A percentile compares a stretch with the other conserved stretches of the same genome.
Evolutionary conservation across 2,797 vertebrate species (phyloP).

Genomic region (Aphelocoma californica): DNA sequence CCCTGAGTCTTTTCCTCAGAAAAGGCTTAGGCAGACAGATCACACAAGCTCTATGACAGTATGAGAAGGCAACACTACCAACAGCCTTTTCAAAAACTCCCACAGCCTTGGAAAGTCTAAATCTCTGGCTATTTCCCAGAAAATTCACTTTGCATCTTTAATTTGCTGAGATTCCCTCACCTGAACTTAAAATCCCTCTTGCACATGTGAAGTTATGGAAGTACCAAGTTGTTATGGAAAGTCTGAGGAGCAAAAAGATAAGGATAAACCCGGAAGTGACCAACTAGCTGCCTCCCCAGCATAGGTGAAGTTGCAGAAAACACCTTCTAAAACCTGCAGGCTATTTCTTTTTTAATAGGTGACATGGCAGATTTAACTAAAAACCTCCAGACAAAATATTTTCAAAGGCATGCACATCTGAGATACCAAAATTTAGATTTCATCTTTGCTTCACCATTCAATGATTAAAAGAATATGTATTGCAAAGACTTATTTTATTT

Average conservation of each 20-base stretch:
- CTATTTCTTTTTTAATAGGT: neutral
- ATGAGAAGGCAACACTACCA: neutral
- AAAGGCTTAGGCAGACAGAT: neutral
- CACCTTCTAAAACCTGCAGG: neutral
- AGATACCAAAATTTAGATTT: neutral
- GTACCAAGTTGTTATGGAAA: neutral
- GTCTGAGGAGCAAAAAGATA: neutral
- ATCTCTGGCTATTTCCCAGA: neutral
- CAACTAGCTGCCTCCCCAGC: neutral
- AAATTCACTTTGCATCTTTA: neutral
- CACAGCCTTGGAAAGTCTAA: neutral
- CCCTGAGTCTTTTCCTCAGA: neutral
- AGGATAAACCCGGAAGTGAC: neutral
- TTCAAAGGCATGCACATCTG: neutral
- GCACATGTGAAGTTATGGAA: neutral
- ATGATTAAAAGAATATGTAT: neutral
- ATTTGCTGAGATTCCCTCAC: neutral
- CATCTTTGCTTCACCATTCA: neutral
- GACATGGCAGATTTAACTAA: neutral
- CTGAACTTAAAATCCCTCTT: neutral
- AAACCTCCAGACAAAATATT: neutral
- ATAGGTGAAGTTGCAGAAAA: neutral
- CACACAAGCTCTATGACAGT: neutral
- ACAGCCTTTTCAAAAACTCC: neutral
- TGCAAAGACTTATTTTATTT: neutral